Evolutionary conservation across 2,797 vertebrate species (phyloP).

Genomic region (Gouania willdenowi): DNA sequence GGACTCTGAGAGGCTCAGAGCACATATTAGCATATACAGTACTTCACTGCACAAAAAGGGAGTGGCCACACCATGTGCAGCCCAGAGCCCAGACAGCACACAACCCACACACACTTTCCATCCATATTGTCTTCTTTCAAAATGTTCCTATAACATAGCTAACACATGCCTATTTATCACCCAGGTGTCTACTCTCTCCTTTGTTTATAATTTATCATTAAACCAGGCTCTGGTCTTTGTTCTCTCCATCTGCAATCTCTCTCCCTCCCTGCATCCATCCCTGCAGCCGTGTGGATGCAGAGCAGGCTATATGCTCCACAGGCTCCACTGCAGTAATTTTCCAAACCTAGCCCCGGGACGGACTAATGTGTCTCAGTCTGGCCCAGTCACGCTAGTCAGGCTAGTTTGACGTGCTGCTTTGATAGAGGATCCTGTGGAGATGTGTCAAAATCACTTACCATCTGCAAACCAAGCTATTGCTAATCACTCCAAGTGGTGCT

Average conservation of each 20-base stretch:
- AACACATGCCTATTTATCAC: constrained; percentile 35
- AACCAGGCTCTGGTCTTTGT: constrained; percentile 51
- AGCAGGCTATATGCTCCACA: constrained; percentile 22
- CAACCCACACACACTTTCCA: constrained; percentile 37
- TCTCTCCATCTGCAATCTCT: constrained; percentile 37
- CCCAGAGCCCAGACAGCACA: constrained; percentile 33
- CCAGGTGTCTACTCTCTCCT: constrained; percentile 19
- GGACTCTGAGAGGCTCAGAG: background rate
- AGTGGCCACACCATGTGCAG: constrained; percentile 47
- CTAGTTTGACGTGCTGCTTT: constrained; percentile 18
- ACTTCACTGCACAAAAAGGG: constrained; percentile 36
- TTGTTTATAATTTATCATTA: constrained; percentile 32
- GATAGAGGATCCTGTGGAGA: constrained; percentile 16
- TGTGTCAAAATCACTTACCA: constrained; percentile 27
- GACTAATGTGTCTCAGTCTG: constrained; percentile 33
- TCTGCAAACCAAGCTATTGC: constrained; percentile 21
- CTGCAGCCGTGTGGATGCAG: constrained; percentile 45
- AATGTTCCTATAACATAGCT: constrained; percentile 21
- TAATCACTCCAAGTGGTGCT: constrained; percentile 11
- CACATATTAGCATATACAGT: background rate
- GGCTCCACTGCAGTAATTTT: constrained; percentile 54
- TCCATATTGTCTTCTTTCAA: constrained; percentile 9
- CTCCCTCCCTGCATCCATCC: constrained; percentile 38
- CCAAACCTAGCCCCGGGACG: constrained; percentile 39
- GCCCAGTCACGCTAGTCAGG: constrained; percentile 43